Conservation (phyloP, 2,888 invertebrate genomes). For the Syrista parreyssii region DNA sequence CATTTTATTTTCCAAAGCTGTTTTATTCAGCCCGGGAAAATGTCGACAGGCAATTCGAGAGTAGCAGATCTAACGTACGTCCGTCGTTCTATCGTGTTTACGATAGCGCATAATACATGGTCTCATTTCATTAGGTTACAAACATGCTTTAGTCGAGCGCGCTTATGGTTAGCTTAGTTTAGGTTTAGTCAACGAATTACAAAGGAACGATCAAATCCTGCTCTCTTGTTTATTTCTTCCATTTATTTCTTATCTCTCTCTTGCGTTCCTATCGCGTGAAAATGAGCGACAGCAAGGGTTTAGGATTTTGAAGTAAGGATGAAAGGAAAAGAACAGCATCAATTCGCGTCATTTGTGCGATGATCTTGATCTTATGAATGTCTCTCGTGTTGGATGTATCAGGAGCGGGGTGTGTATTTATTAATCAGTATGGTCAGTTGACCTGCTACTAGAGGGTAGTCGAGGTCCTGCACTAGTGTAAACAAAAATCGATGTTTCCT, state of each 20-base stretch:
- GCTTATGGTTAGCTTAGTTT: constrained; percentile 28
- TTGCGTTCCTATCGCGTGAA: neutral
- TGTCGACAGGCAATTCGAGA: neutral
- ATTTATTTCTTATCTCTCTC: neutral
- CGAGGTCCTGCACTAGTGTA: constrained; percentile 23
- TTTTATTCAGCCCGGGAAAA: neutral
- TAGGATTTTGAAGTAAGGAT: neutral
- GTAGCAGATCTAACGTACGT: neutral
- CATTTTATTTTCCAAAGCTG: neutral
- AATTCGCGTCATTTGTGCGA: constrained; percentile 39
- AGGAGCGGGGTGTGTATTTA: constrained; percentile 57
- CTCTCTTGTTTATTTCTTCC: constrained; percentile 27
- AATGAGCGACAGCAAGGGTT: neutral
- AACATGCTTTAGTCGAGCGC: constrained; percentile 34
- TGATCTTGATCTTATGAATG: constrained; percentile 34
- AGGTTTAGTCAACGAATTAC: constrained; percentile 1
- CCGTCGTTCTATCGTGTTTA: neutral
- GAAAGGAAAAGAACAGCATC: neutral
- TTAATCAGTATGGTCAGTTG: constrained; percentile 33
- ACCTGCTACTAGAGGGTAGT: neutral
- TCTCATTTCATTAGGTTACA: constrained; percentile 41
- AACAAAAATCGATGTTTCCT: constrained; percentile 48
- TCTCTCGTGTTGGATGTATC: constrained; percentile 57
- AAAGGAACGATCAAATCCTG: constrained; percentile 29
- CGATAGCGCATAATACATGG: constrained; percentile 37